phyloP scores from a whole-genome alignment of 2,113 vertebrate species.

The Notiomystis cincta region DNA sequence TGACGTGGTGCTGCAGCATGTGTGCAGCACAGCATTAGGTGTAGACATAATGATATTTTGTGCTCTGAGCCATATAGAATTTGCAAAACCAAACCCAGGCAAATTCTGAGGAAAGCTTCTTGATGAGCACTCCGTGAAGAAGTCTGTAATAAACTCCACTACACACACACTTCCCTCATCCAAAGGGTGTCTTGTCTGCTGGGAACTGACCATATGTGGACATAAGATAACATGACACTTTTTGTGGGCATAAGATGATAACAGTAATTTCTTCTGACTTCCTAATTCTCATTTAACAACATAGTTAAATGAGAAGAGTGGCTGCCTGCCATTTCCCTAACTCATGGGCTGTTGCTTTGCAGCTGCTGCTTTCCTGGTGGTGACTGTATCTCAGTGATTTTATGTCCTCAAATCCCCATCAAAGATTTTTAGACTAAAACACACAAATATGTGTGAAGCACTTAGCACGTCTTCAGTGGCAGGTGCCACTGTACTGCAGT shows the following conservation, averaged over 20 bases:
- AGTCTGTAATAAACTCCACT: not conserved
- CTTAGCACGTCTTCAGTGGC: not conserved
- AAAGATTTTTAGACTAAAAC: not conserved
- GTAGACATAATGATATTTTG: not conserved
- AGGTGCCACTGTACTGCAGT: not conserved
- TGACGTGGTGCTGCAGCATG: not conserved
- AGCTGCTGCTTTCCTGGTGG: not conserved
- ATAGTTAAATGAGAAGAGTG: not conserved
- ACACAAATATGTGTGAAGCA: not conserved
- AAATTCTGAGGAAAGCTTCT: not conserved
- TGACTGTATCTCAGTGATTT: not conserved
- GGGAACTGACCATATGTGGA: not conserved
- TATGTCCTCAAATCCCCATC: not conserved
- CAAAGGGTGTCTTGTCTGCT: not conserved
- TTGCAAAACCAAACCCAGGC: not conserved
- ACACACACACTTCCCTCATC: not conserved
- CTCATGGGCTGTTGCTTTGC: not conserved
- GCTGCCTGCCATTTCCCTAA: not conserved
- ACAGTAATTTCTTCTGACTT: not conserved
- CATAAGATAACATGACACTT: not conserved
- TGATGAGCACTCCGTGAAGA: not conserved
- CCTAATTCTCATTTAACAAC: not conserved
- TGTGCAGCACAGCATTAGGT: not conserved
- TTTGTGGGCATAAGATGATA: not conserved
- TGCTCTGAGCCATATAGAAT: not conserved